A percentile compares a stretch with the other conserved stretches of the same genome.
These are phyloP conservation scores for Lithophane semibrunnea DNA, from an alignment of 2,888 invertebrate genomes.

Conservation along the genomic window DNA sequence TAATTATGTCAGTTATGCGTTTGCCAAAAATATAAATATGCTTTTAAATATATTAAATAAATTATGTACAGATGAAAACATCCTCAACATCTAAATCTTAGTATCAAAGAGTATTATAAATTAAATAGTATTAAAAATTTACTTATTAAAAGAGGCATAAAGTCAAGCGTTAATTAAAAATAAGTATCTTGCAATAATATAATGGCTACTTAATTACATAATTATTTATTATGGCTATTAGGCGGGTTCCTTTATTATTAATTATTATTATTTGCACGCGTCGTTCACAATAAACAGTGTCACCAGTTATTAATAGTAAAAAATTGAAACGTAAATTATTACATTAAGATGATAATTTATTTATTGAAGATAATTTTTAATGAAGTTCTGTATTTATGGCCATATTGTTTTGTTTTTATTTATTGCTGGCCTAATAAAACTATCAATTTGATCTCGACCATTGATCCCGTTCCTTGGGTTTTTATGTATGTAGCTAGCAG, in stretches of 20 bases:
- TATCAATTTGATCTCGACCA: too few relatives aligned
- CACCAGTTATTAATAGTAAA: conserved; percentile 16
- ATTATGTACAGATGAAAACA: not conserved
- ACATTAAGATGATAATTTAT: not conserved
- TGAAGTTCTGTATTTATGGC: not conserved
- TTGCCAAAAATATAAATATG: not conserved
- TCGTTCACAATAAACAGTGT: not conserved
- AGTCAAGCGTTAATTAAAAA: not conserved
- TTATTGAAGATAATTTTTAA: too few relatives aligned
- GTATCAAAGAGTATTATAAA: not conserved
- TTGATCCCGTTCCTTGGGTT: not conserved
- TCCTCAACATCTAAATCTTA: conserved; percentile 1
- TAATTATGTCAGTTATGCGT: not conserved
- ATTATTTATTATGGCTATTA: not conserved
- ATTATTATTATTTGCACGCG: conserved; percentile 2
- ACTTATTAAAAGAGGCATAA: not conserved
- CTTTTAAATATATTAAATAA: not conserved
- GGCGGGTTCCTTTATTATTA: not conserved
- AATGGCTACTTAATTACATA: conserved; percentile 7
- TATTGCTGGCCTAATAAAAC: not conserved
- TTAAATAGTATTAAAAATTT: not conserved
- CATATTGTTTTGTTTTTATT: not conserved
- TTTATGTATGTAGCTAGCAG: not conserved
- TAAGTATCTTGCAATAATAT: conserved; percentile 4
- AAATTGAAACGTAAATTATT: conserved; percentile 21